Evolutionary conservation across 2,888 invertebrate genomes (phyloP).

Genomic region (Melinaea marsaeus): DNA sequence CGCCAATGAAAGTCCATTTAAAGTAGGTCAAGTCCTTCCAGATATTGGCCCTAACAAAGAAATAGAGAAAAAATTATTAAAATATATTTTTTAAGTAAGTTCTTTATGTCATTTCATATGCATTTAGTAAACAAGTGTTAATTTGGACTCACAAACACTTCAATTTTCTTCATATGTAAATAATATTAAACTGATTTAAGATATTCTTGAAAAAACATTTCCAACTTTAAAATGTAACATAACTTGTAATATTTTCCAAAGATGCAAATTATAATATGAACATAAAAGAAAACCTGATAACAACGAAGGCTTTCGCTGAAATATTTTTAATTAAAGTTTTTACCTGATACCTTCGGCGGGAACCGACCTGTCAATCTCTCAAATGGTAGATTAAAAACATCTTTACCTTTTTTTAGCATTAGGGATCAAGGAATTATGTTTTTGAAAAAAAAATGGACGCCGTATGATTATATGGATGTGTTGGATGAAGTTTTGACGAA

Average conservation of each 20-base stretch:
- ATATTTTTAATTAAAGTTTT: slow-evolving; percentile 76
- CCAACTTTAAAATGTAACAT: background rate
- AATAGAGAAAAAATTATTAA: too few species aligned
- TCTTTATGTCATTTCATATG: too few species aligned
- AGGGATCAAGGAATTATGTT: slow-evolving; percentile 72
- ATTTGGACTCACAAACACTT: too few species aligned
- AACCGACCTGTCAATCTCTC: slow-evolving; percentile 76
- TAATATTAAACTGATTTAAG: background rate
- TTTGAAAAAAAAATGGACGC: slow-evolving; percentile 42
- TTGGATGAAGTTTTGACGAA: slow-evolving; percentile 76
- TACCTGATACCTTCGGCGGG: slow-evolving; percentile 65
- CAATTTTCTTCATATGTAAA: too few species aligned
- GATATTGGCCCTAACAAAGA: too few species aligned
- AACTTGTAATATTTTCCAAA: background rate
- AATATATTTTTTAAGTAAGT: too few species aligned
- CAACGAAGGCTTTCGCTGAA: slow-evolving; percentile 66
- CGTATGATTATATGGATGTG: slow-evolving; percentile 69
- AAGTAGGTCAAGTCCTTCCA: too few species aligned
- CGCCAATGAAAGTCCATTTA: too few species aligned
- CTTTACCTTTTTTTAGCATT: slow-evolving; percentile 72
- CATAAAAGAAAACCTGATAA: slow-evolving; percentile 42
- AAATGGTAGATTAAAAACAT: slow-evolving; percentile 76
- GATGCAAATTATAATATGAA: slow-evolving; percentile 27
- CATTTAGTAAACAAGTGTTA: too few species aligned
- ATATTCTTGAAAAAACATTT: background rate